Base-by-base conservation (phyloP, 2,888 invertebrate genomes). In the Lasioglossum zephyrum region DNA sequence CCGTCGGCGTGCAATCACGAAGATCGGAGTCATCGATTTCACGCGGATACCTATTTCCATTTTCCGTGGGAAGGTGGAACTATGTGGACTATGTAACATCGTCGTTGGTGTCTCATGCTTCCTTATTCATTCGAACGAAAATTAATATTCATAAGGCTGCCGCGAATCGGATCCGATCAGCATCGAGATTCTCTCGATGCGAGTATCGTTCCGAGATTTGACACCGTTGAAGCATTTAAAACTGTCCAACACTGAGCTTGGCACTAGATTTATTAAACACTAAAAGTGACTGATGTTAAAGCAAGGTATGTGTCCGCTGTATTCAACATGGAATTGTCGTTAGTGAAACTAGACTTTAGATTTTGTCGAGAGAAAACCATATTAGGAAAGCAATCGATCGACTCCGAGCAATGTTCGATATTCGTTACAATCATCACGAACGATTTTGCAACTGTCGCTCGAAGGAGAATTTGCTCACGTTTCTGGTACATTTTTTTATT, bases 401-500 rank as follows among this genome's bases (percentile, higher is more conserved):
- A 47, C 8, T 18, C 22, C 26, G 8, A n/a, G 47, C 26, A n/a
- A n/a, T 36, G 26, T 16, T 41, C 44, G 31, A n/a, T 31, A 44
- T 53, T 53, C 22, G n/a, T 41, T 44, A 26, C 22, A 70, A 44
- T 69, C 36, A 22, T 77, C 73, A 26, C 47, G 47, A 72, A 22
- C 22, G 49, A 69, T 74, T 74, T 79, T 73, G 73, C 49, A 73
- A 81, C 63, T 49, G 16, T 57, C 69, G 44, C 41, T 39, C 4
- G 18, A 74, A 57, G 22, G 2, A 8, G 44, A 66, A 36, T 18
- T 77, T 53, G 22, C 26, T 78, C 81, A 73, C 53, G 69, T 77
- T 63, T 63, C 76, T 36, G 36, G 8, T 72, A 44, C 16, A 16
- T 47, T 81, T 76, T 77, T 77, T 72, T 53, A 57, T 60, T 76